Base-by-base conservation (phyloP, 2,113 vertebrate species). In the Ceratotherium simum region DNA sequence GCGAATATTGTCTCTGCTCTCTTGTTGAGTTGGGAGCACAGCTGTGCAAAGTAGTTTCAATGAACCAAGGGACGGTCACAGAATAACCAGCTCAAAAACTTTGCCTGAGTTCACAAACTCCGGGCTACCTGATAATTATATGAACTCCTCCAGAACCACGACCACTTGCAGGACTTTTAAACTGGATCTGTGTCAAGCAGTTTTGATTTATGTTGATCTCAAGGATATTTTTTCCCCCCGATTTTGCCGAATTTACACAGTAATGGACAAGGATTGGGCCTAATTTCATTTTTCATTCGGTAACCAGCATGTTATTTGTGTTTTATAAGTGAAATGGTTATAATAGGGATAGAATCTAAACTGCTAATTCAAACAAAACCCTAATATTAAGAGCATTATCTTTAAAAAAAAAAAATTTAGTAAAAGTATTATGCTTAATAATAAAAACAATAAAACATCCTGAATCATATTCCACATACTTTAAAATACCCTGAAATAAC, bases 341-440 rank as follows among this genome's bases (percentile, higher is more conserved):
- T 11, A 80, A 42, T 36, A 73, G 73, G 20, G 12, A 33, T 27
- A 69, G 0, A 56, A 36, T 1, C 23, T 33, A 72, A 96, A 91
- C 51, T 95, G 42, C 51, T 90, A 95, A 86, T 69, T 96, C 79
- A 94, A 91, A 86, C 79, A 95, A 89, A 97, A 92, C 17, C 2
- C 25, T 51, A 89, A 72, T 79, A 85, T 64, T 88, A 95, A 65
- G 27, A 73, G 14, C n/a, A 95, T 65, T 82, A 73, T 21, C n/a
- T 95, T 33, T 2, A 86, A 51, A 76, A 27, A 75, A 60, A 76
- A 64, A 12, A 2, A 69, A n/a, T 69, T 95, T 84, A 42, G 9
- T 62, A 90, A 95, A 76, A 89, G 27, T 7, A 95, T 48, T 91
- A 82, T 92, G 87, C 48, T 87, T n/a, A 81, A 58, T 17, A 97